A percentile compares a stretch with the other conserved stretches of the same genome.
These are phyloP conservation scores for Odocoileus virginianus DNA, from an alignment of 2,113 vertebrate species.

Conservation along the genomic window DNA sequence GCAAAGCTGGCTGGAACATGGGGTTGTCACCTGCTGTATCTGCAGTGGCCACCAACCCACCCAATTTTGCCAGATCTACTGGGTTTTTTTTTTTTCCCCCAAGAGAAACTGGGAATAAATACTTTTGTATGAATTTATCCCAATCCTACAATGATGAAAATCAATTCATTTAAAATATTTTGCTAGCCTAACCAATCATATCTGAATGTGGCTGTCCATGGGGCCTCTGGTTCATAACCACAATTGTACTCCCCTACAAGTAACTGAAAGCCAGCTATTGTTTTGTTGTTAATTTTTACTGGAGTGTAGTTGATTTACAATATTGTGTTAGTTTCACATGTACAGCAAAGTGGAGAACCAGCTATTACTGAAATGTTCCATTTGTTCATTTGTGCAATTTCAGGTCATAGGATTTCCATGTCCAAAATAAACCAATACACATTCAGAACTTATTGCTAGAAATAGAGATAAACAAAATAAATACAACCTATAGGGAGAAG, in stretches of 20 bases:
- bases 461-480: neutral
- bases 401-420: neutral
- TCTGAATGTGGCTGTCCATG: neutral
- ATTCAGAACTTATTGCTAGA: neutral
- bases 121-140: neutral
- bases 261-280: neutral
- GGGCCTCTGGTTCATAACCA: neutral
- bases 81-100: neutral
- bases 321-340: neutral
- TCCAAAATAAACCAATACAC: neutral
- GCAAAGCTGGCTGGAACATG: neutral
- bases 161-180: neutral
- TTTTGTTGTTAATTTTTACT: neutral
- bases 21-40: neutral
- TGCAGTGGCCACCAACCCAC: neutral
- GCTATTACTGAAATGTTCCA: neutral
- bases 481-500: neutral
- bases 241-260: neutral
- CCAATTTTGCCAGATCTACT: neutral
- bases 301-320: neutral
- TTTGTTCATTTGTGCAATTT: neutral
- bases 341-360: neutral
- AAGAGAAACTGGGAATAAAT: neutral
- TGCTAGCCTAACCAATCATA: neutral
- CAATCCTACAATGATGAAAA: neutral